Evolutionary conservation across 2,888 invertebrate species (phyloP), one percentile per base, ranked within the genome.

Genomic region (Drosophila birchii): DNA sequence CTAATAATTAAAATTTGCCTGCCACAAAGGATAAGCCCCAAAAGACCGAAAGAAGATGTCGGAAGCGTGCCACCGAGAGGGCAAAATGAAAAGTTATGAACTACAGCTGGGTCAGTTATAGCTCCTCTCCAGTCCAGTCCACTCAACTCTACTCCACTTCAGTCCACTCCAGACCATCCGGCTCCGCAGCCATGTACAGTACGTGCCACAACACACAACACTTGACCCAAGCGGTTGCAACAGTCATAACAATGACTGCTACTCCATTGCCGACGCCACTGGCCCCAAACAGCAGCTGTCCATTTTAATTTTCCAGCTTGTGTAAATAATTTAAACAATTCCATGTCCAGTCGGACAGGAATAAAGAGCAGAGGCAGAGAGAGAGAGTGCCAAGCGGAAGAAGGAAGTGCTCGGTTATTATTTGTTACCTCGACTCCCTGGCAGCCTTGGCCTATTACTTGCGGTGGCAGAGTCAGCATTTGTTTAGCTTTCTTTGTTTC

Each of bases 1-100:
- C 79, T 88, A 89, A 89, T 89, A 85, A 85, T 87, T 89, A 87
- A 87, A 85, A 76, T 63, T 70, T 62, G 59, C 70, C 55, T 45
- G 45, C 60, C 55, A 45, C 70, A 71, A 64, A 59, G 76, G 66
- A 67, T 67, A 74, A 54, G 59, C n/a, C 26, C 66, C 47, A 38
- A 43, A 60, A 60, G 60, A 63, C 55, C 29, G 18, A 26, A 34
- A 16, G 54, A 63, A 58, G 51, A 53, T 23, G 51, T 53, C 51
- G 51, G 51, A 36, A 53, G 51, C 44, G 44, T 44, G 36, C 26
- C 44, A 47, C 26, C 16, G 32, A 20, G 44, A 45, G 20, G 44
- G 18, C 5, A 45, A 61, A 62, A 58, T 63, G 70, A 49, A 66
- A 69, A 75, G 60, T 75, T 84, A 84, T 84, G 85, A 84, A 81